Evolutionary conservation across 2,888 invertebrate species (phyloP).

Genomic region (Heliconius aoede): DNA sequence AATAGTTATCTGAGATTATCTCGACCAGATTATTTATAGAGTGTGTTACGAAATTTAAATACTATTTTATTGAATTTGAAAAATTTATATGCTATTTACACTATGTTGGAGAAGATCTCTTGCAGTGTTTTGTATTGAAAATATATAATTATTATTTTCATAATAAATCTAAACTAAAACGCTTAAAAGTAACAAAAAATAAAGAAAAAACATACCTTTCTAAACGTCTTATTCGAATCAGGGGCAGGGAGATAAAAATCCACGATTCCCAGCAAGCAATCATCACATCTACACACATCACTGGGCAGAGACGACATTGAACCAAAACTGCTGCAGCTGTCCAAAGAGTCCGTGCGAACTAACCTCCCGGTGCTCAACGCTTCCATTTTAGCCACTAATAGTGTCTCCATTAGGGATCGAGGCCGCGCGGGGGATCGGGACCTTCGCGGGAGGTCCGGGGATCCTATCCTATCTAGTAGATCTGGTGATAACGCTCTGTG

Average conservation of each 20-base stretch:
- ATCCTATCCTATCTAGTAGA: constrained; percentile 66
- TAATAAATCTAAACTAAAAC: not conserved
- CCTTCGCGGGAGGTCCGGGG: constrained; percentile 75
- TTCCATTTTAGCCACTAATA: constrained; percentile 92
- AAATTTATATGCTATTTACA: not conserved
- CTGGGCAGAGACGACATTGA: constrained; percentile 87
- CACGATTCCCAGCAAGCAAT: constrained; percentile 91
- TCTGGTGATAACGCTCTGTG: constrained; percentile 75
- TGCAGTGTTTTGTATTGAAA: not conserved
- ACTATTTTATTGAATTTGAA: not conserved
- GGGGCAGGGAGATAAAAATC: constrained; percentile 87
- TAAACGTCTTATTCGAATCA: constrained; percentile 80
- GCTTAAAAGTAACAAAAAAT: not conserved
- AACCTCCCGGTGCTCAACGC: constrained; percentile 84
- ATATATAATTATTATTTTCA: not conserved
- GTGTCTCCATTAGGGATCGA: constrained; percentile 91
- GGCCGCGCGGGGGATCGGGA: constrained; percentile 84
- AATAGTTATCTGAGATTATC: constrained; percentile 7
- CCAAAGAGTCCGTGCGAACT: constrained; percentile 90
- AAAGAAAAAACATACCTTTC: constrained; percentile 82
- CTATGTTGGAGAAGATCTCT: not conserved
- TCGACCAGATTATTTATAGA: not conserved
- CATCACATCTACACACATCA: constrained; percentile 92
- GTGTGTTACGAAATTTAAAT: not conserved
- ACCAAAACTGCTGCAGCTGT: constrained; percentile 88